Evolutionary conservation across 2,113 vertebrate species (phyloP).

Genomic region (Amblyopsis rosae): DNA sequence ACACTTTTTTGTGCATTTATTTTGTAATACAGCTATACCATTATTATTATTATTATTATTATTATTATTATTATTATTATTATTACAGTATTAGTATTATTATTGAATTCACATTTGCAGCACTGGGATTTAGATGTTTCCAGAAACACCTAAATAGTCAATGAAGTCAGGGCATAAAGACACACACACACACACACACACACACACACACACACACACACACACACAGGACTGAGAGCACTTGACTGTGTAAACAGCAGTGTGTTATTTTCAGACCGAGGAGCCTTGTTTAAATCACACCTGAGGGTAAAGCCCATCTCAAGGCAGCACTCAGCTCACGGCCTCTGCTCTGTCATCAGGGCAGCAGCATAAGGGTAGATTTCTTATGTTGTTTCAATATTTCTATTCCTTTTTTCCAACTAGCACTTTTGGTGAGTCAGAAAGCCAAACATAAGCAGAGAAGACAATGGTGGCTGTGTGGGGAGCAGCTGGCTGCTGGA

Average conservation of each 20-base stretch:
- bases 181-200: constrained; percentile 4
- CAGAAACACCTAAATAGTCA: constrained; percentile 11
- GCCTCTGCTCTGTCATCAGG: constrained; percentile 61
- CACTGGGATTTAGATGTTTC: constrained; percentile 31
- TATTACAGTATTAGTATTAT: background rate
- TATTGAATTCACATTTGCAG: constrained; percentile 4
- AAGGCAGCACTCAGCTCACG: constrained; percentile 44
- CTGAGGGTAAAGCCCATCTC: constrained; percentile 64
- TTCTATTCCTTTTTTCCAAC: constrained; percentile 33
- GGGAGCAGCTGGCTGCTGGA: constrained; percentile 61
- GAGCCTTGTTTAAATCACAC: constrained; percentile 52
- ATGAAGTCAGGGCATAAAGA: background rate
- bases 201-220: constrained; percentile 25
- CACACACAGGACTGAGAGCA: constrained; percentile 45
- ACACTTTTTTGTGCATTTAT: too few species aligned
- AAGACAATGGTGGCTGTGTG: constrained; percentile 49
- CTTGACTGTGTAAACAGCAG: constrained; percentile 45
- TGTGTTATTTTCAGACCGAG: constrained; percentile 53
- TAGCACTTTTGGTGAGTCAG: constrained; percentile 23
- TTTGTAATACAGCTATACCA: too few species aligned
- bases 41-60: background rate
- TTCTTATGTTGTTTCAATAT: constrained; percentile 14
- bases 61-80: too few species aligned
- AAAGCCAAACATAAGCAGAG: constrained; percentile 42
- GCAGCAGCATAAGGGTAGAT: constrained; percentile 42